phyloP scores from a whole-genome alignment of 2,797 vertebrate genomes.

The Acipenser transmontanus region DNA sequence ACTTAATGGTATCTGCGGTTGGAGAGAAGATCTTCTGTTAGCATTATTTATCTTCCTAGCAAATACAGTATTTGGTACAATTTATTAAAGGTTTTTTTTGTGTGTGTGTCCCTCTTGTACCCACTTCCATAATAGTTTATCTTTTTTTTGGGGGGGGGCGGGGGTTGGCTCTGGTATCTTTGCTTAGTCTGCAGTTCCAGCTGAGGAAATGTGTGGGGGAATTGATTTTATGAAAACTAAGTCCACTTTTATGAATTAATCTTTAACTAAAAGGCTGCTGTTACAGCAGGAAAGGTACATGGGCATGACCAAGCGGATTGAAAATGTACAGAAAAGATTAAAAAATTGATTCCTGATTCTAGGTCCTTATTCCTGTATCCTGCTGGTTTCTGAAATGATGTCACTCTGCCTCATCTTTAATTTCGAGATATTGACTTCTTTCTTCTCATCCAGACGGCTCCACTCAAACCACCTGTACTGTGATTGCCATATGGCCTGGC shows the following conservation, averaged over 20 bases:
- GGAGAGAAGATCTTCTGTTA: no score
- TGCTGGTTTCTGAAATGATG: not conserved
- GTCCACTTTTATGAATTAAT: slow-evolving; percentile 25
- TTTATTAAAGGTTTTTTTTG: no score
- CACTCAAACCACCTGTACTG: slow-evolving; percentile 96
- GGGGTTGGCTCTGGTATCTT: slow-evolving; percentile 16
- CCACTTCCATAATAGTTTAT: no score
- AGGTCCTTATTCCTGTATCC: slow-evolving; percentile 1
- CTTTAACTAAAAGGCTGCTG: slow-evolving; percentile 21
- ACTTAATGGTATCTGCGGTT: slow-evolving; percentile 10
- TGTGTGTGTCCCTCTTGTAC: no score
- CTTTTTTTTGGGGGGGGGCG: not conserved
- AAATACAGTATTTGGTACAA: no score
- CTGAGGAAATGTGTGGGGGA: slow-evolving; percentile 16
- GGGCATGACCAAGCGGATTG: slow-evolving; percentile 7
- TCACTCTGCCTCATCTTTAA: slow-evolving; percentile 2
- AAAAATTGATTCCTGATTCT: slow-evolving; percentile 23
- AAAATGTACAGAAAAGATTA: slow-evolving; percentile 6
- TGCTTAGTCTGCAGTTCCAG: slow-evolving; percentile 22
- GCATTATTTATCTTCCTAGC: no score
- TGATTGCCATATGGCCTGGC: slow-evolving; percentile 93
- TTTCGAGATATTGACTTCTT: not conserved
- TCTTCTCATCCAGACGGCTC: slow-evolving; percentile 66
- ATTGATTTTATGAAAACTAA: slow-evolving; percentile 29
- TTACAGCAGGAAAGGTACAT: slow-evolving; percentile 7